A percentile compares a stretch with the other conserved stretches of the same genome.
phyloP scores from a whole-genome alignment of 2,797 vertebrate genomes.

The Gallinago nigripennis region DNA sequence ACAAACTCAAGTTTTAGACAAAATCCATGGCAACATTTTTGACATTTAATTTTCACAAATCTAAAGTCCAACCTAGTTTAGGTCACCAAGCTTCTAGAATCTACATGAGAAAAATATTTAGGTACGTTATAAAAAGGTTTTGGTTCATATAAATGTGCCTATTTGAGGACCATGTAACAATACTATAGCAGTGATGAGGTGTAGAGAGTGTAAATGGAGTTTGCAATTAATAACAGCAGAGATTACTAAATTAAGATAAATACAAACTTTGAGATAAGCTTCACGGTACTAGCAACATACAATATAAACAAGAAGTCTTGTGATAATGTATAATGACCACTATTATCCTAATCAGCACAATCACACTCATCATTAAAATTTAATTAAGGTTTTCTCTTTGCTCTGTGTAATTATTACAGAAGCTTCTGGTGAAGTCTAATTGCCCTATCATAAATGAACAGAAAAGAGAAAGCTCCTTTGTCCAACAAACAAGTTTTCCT shows the following conservation, averaged over 20 bases:
- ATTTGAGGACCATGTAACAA: background rate
- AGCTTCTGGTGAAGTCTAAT: slow-evolving; percentile 44
- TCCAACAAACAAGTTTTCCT: background rate
- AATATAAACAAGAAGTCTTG: slow-evolving; percentile 10
- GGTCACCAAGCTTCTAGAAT: background rate
- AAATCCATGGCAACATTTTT: background rate
- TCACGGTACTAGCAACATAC: background rate
- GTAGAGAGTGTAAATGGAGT: background rate
- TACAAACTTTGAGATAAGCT: background rate
- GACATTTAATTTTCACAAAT: background rate
- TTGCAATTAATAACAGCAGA: background rate
- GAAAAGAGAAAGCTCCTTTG: background rate
- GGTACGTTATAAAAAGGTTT: background rate
- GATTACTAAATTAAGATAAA: slow-evolving; percentile 5
- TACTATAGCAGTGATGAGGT: background rate
- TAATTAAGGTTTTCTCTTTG: slow-evolving; percentile 35
- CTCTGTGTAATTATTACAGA: slow-evolving; percentile 28
- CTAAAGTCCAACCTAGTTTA: background rate
- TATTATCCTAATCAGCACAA: slow-evolving; percentile 28
- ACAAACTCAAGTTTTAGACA: background rate
- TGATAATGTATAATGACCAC: background rate
- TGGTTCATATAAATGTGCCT: background rate
- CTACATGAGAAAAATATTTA: background rate
- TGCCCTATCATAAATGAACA: slow-evolving; percentile 19
- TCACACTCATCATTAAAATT: background rate